A percentile compares a stretch with the other conserved stretches of the same genome.
Evolutionary conservation across 92 coral and sea anemone genomes (phyloP).

Genomic region (Chrysogorgia sp.): DNA sequence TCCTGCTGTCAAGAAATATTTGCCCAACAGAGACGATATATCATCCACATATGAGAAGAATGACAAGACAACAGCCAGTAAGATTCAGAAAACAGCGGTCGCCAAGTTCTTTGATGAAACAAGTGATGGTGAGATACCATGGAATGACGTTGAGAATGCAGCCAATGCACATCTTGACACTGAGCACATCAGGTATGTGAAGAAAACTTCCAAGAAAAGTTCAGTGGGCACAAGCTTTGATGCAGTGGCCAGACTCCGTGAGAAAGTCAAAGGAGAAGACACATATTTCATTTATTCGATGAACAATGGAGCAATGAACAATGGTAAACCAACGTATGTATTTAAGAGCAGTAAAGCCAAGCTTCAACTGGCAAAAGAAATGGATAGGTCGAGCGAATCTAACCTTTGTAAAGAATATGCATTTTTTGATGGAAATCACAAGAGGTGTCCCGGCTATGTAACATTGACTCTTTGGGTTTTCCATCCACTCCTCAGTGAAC

Average conservation of each 20-base stretch:
- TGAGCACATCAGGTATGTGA: slow-evolving; percentile 34
- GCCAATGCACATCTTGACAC: slow-evolving; percentile 55
- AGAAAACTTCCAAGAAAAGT: slow-evolving; percentile 55
- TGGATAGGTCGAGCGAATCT: slow-evolving; percentile 11
- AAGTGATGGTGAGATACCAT: slow-evolving; percentile 39
- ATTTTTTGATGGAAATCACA: slow-evolving; percentile 28
- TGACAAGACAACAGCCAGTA: slow-evolving; percentile 61
- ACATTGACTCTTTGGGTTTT: slow-evolving; percentile 15
- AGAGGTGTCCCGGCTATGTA: slow-evolving; percentile 29
- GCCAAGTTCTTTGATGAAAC: slow-evolving; percentile 59
- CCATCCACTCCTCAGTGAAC: not conserved
- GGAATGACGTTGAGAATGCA: slow-evolving; percentile 44
- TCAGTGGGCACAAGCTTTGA: slow-evolving; percentile 63
- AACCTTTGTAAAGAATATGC: slow-evolving; percentile 19
- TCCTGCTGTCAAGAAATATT: slow-evolving; percentile 8
- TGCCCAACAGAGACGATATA: too few relatives aligned
- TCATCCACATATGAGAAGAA: slow-evolving; percentile 52
- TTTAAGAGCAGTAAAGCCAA: slow-evolving; percentile 30
- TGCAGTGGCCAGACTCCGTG: slow-evolving; percentile 58
- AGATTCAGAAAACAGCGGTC: slow-evolving; percentile 56
- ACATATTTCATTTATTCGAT: slow-evolving; percentile 56
- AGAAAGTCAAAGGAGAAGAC: slow-evolving; percentile 61
- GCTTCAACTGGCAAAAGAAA: not conserved
- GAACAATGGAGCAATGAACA: slow-evolving; percentile 55
- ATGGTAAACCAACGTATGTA: slow-evolving; percentile 19